Evolutionary conservation across 2,888 invertebrate species (phyloP), one percentile per base, ranked within the genome.

Genomic region (Vesta saturnalis): DNA sequence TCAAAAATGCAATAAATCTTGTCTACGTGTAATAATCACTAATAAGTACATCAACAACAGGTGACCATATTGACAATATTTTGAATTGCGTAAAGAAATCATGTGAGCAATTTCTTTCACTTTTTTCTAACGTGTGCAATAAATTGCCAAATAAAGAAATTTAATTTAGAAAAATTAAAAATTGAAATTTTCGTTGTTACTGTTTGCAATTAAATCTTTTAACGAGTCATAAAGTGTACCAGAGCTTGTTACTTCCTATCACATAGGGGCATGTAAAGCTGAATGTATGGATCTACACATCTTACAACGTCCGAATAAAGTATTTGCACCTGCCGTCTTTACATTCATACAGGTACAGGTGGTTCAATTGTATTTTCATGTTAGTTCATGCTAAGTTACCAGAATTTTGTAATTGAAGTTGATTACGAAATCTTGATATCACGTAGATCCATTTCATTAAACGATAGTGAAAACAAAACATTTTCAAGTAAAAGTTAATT

Each of bases 311-410:
- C 63, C 58, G 63, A 61, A 49, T 49, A 22, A 69, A 69, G 70
- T 73, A 73, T 74, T 75, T 73, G 75, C 75, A 75, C 75, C 75
- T 75, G 75, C 75, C 69, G 58, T 69, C 67, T 74, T 74, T 73
- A 74, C 74, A 74, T 76, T 74, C 74, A 76, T 74, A 74, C 74
- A 72, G 74, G 74, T 76, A 74, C 76, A 76, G 76, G 76, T 76
- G 76, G 73, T 71, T 72, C 74, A 69, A 66, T 63, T 62, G 47
- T 22, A 62, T 47, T 57, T 30, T 49, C 43, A 55, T 62, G 62
- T 61, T 61, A 66, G 69, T 66, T 66, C 65, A 66, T 69, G 69
- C 66, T 35, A 52, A 60, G 60, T 14, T 16, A 43, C 43, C 58
- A 19, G 19, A 35, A 43, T 39, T 35, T 15, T 58, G n/a, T n/a